These are phyloP conservation scores for Orthosia cruda DNA, from an alignment of 2,888 invertebrate genomes.

Conservation along the genomic window DNA sequence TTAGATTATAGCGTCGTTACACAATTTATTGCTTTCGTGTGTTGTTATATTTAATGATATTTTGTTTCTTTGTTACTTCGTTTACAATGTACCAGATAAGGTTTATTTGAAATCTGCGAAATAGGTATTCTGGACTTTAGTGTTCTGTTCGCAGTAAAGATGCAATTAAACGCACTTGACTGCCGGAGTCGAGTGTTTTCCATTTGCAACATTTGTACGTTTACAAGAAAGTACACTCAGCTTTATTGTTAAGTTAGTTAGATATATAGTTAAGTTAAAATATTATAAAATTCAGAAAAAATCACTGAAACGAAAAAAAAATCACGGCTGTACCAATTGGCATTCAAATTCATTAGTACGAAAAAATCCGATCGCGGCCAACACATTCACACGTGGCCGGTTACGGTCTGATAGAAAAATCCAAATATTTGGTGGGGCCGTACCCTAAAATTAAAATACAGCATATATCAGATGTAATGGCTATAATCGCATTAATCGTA, in stretches of 20 bases:
- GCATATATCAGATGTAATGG: conserved; percentile 72
- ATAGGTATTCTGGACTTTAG: conserved; percentile 62
- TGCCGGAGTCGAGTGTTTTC: conserved; percentile 57
- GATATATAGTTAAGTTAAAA: conserved; percentile 24
- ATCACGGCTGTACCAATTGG: conserved; percentile 22
- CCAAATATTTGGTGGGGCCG: conserved; percentile 49
- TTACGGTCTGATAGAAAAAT: conserved; percentile 57
- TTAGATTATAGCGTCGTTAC: conserved; percentile 81
- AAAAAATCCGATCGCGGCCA: conserved; percentile 29
- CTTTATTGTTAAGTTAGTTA: conserved; percentile 36
- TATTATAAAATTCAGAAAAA: background rate
- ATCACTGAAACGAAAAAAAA: conserved; percentile 18
- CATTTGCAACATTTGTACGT: conserved; percentile 63
- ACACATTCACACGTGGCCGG: conserved; percentile 53
- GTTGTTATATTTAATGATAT: conserved; percentile 77
- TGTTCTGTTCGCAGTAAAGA: conserved; percentile 61
- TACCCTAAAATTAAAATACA: conserved; percentile 66
- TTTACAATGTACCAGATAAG: conserved; percentile 66
- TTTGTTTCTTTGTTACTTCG: conserved; percentile 69
- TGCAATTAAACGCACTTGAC: conserved; percentile 70
- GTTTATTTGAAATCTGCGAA: conserved; percentile 64
- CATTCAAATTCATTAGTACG: conserved; percentile 43
- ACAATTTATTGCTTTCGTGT: conserved; percentile 82
- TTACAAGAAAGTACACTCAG: conserved; percentile 34
- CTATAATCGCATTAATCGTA: conserved; percentile 78